Evolutionary conservation across 1,140 invertebrate genomes (phyloP), one percentile per base, ranked within the genome.

Genomic region (Scaptodrosophila lebanonensis): DNA sequence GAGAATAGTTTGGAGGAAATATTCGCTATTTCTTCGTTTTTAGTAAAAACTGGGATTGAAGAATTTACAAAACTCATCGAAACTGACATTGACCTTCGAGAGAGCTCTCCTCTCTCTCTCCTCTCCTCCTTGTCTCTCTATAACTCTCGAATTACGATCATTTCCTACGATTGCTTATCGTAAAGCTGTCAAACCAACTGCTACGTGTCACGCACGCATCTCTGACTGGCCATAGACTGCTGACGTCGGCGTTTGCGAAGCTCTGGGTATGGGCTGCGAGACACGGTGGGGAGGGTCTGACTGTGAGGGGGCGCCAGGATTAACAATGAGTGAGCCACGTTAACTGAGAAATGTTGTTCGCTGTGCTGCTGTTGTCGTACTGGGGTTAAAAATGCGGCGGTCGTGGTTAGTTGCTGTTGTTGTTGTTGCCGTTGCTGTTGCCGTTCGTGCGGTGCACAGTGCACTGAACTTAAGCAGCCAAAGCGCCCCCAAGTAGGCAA

Each of bases 311-410:
- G 29, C 40, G 9, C 11, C 40, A 48, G 48, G 64, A 70, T 65
- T 61, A 66, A 75, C 71, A 75, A 75, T 75, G 61, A 75, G 66
- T 71, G 67, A 45, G 66, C 66, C 70, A 76, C 66, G 71, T 76
- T 75, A 70, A 75, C 71, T 76, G 71, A 69, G 76, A 75, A 75
- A 75, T 75, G 71, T 71, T 66, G 66, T 75, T 75, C 62, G 61
- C 71, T 65, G 52, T 75, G 70, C 44, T 53, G 43, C 44, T 36
- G 29, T 16, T n/a, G 39, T 36, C 38, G 22, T 29, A 33, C 45
- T 59, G 25, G 13, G 38, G 29, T 27, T 48, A 12, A 35, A 18
- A 22, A 15, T 65, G 40, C 13, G 53, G 35, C 45, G 44, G 44
- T 9, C 9, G 53, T 49, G 39, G 39, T 48, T 47, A 53, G 32